Evolutionary conservation across 35 echinoderm and acorn worm genomes (phyloP).

Genomic region (Eucidaris tribuloides): DNA sequence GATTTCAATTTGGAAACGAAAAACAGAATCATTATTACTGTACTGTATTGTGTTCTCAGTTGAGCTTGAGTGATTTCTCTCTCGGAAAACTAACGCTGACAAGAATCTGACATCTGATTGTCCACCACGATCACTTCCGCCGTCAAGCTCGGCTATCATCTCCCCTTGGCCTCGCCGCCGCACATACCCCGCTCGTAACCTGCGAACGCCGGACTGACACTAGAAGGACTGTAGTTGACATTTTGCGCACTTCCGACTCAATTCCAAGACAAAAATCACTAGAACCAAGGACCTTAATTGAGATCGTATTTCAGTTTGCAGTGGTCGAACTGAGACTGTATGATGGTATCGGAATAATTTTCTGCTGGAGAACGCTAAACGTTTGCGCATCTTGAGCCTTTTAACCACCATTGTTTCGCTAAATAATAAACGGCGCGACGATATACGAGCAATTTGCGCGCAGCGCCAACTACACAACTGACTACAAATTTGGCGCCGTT

Average conservation of each 20-base stretch:
- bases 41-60: conserved; percentile 90
- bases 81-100: conserved; percentile 84
- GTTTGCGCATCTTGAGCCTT: conserved; percentile 18
- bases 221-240: conserved; percentile 73
- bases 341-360: conserved; percentile 72
- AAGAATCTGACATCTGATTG: conserved; percentile 79
- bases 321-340: conserved; percentile 67
- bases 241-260: conserved; percentile 78
- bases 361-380: conserved; percentile 74
- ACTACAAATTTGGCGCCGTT: conserved; percentile 59
- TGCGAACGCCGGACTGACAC: conserved; percentile 59
- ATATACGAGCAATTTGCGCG: not conserved
- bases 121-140: conserved; percentile 36
- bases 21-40: too few relatives aligned
- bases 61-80: conserved; percentile 90
- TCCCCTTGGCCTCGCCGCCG: conserved; percentile 75
- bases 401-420: not conserved
- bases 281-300: conserved; percentile 69
- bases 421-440: not conserved
- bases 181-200: conserved; percentile 27
- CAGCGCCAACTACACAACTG: conserved; percentile 49
- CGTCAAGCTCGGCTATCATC: conserved; percentile 59
- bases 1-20: too few relatives aligned
- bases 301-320: conserved; percentile 32
- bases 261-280: conserved; percentile 92